Evolutionary conservation across 2,888 invertebrate genomes (phyloP).

Genomic region (Tachina grossa): DNA sequence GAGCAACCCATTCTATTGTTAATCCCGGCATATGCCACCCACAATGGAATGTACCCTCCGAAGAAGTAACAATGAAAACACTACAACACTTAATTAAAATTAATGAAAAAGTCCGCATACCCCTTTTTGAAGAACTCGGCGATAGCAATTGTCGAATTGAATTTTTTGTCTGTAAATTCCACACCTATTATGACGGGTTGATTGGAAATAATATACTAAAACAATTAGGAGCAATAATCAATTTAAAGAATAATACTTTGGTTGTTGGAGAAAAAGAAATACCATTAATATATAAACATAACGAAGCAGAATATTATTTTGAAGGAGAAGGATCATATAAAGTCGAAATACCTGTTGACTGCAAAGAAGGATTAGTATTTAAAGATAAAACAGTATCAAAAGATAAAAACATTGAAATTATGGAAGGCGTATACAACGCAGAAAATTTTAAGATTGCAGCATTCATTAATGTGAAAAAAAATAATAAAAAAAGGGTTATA

Average conservation of each 20-base stretch:
- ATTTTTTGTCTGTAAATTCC: neutral
- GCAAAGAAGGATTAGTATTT: neutral
- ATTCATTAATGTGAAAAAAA: too few species aligned
- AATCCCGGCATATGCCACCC: constrained; percentile 4
- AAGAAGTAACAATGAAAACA: neutral
- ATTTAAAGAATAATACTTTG: neutral
- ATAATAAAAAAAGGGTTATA: too few species aligned
- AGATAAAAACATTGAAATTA: neutral
- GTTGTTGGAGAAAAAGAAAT: neutral
- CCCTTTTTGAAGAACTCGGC: neutral
- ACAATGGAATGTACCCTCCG: neutral
- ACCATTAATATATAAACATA: neutral
- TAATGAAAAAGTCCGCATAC: neutral
- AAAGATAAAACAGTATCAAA: neutral
- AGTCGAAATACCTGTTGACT: neutral
- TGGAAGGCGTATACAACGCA: neutral
- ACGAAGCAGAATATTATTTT: neutral
- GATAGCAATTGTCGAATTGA: neutral
- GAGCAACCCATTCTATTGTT: neutral
- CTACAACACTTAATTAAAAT: neutral
- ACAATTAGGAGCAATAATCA: neutral
- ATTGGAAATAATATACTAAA: neutral
- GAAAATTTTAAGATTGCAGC: neutral
- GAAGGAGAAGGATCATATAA: neutral
- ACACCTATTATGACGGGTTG: neutral